Base-by-base conservation (phyloP, 1,140 invertebrate species). In the Tigriopus japonicus region DNA sequence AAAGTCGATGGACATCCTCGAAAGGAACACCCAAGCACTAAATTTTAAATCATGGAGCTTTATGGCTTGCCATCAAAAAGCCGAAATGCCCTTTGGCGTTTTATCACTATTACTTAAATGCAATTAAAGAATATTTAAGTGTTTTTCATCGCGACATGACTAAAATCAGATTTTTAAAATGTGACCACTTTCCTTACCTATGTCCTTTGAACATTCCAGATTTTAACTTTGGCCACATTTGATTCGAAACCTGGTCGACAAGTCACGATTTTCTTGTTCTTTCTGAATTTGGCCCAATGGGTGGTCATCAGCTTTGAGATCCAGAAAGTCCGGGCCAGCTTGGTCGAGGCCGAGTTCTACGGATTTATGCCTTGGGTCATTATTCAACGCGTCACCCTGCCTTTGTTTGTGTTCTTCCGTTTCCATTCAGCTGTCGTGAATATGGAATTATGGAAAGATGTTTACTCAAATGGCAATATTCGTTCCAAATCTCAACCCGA, bases 401-500 rank as follows among this genome's bases (percentile, higher is more conserved):
- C 93, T 9, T 80, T 96, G 53, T 89, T 87, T 76, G 95, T 97
- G 70, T 96, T 96, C 80, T 86, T 90, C 74, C 83, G 87, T 64
- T 97, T 96, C 81, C 92, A 97, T 74, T 94, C 90, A 40, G 87
- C 89, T 19, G 88, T 96, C 23, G 93, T 90, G 74, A 80, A 95
- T 63, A 90, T 91, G 64, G 92, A 96, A 73, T 93, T 97, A 62
- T 96, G 93, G 92, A 94, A 93, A 75, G 92, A 90, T 64, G 90
- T 87, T 69, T 97, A 96, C 78, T 49, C 45, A 9, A 35, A 35
- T 35, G 28, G 28, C 9, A 35, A 35, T 9, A 35, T 35, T 35
- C 28, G 28, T 9, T 35, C 28, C 3, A 35, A 35, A 35, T 35
- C 28, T 35, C 28, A 35, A 35, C 28, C 28, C 3, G 28, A 35